phyloP scores from a whole-genome alignment of 2,888 invertebrate genomes.

The Xestobium rufovillosum region DNA sequence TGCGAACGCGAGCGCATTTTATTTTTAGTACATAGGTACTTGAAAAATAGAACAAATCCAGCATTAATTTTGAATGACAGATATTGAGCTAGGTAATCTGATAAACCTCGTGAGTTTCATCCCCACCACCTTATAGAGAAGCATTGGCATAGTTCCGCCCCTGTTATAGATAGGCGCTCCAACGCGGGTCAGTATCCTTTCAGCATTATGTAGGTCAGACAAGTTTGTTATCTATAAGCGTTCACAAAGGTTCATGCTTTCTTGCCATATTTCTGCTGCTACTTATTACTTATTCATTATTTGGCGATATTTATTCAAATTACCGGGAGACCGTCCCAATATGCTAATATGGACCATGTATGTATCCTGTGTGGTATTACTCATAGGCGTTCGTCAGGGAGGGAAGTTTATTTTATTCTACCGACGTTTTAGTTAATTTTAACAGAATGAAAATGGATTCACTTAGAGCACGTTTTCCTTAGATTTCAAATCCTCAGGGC shows the following conservation, averaged over 20 bases:
- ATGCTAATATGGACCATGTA: background rate
- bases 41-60: too few species aligned
- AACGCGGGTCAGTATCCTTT: slow-evolving; percentile 28
- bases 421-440: too few species aligned
- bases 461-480: too few species aligned
- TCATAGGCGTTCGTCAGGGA: too few species aligned
- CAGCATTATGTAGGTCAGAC: slow-evolving; percentile 25
- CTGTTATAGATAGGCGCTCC: slow-evolving; percentile 12
- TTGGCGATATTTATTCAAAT: background rate
- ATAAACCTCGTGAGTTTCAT: slow-evolving; percentile 1
- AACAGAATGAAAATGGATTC: too few species aligned
- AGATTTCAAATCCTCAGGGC: too few species aligned
- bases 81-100: slow-evolving; percentile 3
- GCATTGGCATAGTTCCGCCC: slow-evolving; percentile 2
- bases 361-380: too few species aligned
- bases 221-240: slow-evolving; percentile 15
- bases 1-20: too few species aligned
- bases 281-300: background rate
- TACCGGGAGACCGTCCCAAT: background rate
- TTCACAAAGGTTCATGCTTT: slow-evolving; percentile 3
- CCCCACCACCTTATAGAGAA: too few species aligned
- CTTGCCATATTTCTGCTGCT: slow-evolving; percentile 1
- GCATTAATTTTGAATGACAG: too few species aligned
- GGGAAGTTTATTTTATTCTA: too few species aligned
- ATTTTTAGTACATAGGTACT: too few species aligned